Evolutionary conservation across 2,888 invertebrate genomes (phyloP).

Genomic region (Augiades crinisus): DNA sequence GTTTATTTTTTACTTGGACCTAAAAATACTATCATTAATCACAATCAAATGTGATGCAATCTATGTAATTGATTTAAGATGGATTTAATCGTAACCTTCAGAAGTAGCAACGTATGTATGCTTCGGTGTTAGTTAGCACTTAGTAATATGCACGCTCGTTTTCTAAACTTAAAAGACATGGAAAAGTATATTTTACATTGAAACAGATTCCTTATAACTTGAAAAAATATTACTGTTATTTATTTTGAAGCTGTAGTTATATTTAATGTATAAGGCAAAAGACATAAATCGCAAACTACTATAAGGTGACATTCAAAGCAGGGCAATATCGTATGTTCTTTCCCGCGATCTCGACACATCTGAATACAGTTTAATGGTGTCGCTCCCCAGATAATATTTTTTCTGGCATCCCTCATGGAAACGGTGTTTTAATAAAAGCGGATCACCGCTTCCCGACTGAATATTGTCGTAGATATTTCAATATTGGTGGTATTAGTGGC

Average conservation of each 20-base stretch:
- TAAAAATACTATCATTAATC: no score
- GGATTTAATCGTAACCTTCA: no score
- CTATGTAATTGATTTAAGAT: no score
- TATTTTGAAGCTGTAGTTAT: background rate
- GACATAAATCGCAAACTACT: conserved; percentile 7
- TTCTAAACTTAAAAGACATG: no score
- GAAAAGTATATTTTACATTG: no score
- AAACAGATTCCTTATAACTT: no score
- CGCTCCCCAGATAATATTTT: conserved; percentile 51
- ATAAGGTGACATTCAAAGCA: conserved; percentile 7
- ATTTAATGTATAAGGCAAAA: background rate
- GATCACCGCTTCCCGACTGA: conserved; percentile 68
- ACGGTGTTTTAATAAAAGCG: conserved; percentile 77
- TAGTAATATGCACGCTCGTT: no score
- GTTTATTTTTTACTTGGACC: no score
- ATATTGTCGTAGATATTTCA: conserved; percentile 81
- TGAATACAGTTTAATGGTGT: conserved; percentile 27
- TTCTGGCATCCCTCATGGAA: conserved; percentile 54
- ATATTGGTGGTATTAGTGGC: conserved; percentile 79
- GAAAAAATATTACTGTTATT: no score
- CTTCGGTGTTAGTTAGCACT: no score
- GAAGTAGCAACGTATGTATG: no score
- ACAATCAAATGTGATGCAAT: no score
- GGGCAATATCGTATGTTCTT: conserved; percentile 22
- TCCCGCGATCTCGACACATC: conserved; percentile 22